Base-by-base conservation (phyloP, 1,140 invertebrate species). In the Drosophila malerkotliana region DNA sequence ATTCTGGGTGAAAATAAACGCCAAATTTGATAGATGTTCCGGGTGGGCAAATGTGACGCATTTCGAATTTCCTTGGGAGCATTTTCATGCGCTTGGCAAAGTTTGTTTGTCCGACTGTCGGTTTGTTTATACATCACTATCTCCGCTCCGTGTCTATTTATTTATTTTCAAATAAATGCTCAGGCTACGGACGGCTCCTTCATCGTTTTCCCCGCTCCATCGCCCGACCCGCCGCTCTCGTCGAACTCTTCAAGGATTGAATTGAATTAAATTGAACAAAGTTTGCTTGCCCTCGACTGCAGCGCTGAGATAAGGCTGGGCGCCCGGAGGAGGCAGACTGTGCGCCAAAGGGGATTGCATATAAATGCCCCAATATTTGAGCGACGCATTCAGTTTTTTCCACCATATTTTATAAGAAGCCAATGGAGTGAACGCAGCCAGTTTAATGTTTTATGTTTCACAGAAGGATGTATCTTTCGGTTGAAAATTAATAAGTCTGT, bases 21-120 rank as follows among this genome's bases (percentile, higher is more conserved):
- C 67, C 63, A 69, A 62, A 82, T 82, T 87, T 85, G 81, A 85
- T 85, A 85, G 78, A 85, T 85, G 78, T 82, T 82, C 71, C 52
- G 39, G 53, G 58, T 81, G 82, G 80, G 64, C 71, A 63, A 87
- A 75, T 75, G 74, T 64, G 78, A 81, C 73, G 78, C 78, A 82
- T 82, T 83, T 71, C 74, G 45, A 75, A 78, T 82, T 85, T 75
- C 64, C 61, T 68, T 52, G 47, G 53, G 51, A 52, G 60, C 61
- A 63, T 72, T 78, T 85, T 85, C 64, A 85, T 80, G 67, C 61
- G 44, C 34, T 55, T 14, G 49, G 30, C 56, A 77, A 81, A 77
- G 60, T 85, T 84, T 73, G 72, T 77, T 74, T 83, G 74, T 48
- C 73, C 28, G 68, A 21, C 63, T 76, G 66, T 71, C 63, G 59